These are phyloP conservation scores for Pteropus alecto DNA, from an alignment of 2,113 vertebrate genomes.

Conservation along the genomic window DNA sequence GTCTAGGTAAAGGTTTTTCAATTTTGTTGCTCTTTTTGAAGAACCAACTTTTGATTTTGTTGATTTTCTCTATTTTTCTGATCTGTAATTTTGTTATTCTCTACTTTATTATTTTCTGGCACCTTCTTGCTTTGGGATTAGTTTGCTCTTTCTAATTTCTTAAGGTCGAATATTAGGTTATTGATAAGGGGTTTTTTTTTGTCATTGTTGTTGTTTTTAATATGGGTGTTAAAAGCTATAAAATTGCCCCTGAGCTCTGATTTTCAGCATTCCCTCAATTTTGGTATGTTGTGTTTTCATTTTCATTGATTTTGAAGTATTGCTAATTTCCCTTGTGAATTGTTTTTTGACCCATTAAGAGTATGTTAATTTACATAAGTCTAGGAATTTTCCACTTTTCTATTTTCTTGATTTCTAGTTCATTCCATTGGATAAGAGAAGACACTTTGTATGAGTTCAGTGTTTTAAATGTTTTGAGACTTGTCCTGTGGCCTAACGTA, in stretches of 20 bases:
- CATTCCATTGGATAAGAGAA: not conserved
- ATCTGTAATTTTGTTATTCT: not conserved
- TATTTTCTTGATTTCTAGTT: not conserved
- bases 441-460: not conserved
- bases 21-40: not conserved
- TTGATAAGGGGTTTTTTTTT: not conserved
- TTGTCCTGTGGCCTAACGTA: not conserved
- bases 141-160: not conserved
- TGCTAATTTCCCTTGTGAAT: not conserved
- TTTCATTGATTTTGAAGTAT: constrained; percentile 3
- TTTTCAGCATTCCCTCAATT: not conserved
- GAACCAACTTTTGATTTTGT: not conserved
- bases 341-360: not conserved
- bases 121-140: not conserved
- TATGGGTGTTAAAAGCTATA: not conserved
- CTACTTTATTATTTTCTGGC: not conserved
- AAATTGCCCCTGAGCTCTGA: not conserved
- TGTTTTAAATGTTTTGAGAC: not conserved
- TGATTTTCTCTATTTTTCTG: not conserved
- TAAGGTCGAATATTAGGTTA: not conserved
- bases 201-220: not conserved
- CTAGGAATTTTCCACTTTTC: not conserved
- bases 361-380: not conserved
- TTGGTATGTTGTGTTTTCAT: not conserved
- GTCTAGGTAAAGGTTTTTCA: not conserved